Evolutionary conservation across 2,113 vertebrate species (phyloP).

Genomic region (Scomber colias): DNA sequence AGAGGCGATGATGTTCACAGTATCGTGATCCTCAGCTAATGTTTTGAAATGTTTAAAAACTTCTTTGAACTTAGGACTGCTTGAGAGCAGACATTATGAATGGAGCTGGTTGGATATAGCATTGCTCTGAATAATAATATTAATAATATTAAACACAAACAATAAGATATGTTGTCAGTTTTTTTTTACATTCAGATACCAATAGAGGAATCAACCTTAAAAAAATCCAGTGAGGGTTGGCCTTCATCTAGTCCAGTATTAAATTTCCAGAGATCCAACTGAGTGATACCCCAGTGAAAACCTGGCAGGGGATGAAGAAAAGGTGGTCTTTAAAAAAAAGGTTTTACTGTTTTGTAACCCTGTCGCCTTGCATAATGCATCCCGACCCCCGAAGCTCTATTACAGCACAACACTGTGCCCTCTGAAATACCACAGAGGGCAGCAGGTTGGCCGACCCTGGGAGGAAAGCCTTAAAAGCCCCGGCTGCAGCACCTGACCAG

Average conservation of each 20-base stretch:
- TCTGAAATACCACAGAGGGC: conserved; percentile 71
- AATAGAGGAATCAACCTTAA: not conserved
- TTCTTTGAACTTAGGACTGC: not conserved
- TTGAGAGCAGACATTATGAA: not conserved
- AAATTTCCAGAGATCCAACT: not conserved
- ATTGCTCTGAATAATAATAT: not conserved
- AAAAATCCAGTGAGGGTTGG: too few species aligned
- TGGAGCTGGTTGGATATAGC: not conserved
- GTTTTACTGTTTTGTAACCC: conserved; percentile 3
- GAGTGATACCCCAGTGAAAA: not conserved
- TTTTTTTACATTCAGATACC: too few species aligned
- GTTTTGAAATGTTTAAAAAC: too few species aligned
- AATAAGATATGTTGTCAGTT: too few species aligned
- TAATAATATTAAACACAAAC: too few species aligned
- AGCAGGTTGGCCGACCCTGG: conserved; percentile 69
- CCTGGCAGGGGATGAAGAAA: not conserved
- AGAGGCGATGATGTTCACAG: not conserved
- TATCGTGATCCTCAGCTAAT: not conserved
- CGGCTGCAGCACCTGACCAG: conserved; percentile 52
- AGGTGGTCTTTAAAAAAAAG: not conserved
- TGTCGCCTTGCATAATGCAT: conserved; percentile 11
- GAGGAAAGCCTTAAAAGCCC: conserved; percentile 70
- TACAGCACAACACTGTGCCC: conserved; percentile 23
- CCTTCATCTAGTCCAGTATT: not conserved
- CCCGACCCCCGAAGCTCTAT: conserved; percentile 6